phyloP scores from a whole-genome alignment of 2,797 vertebrate species.

The Valencia hispanica region DNA sequence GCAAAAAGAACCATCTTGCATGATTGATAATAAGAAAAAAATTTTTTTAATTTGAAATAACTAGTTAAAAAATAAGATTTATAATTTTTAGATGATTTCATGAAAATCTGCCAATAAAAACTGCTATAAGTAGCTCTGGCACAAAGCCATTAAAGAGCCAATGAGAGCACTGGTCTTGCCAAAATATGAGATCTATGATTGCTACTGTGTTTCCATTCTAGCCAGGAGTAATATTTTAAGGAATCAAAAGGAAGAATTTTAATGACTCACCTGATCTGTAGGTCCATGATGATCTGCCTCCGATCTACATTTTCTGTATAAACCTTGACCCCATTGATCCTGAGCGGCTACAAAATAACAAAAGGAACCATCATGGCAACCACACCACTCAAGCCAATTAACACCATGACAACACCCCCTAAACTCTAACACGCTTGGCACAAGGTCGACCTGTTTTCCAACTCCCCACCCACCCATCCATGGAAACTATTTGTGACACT shows the following conservation, averaged over 20 bases:
- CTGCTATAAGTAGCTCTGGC: too few species aligned
- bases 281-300: slow-evolving; percentile 97
- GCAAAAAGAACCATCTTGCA: background rate
- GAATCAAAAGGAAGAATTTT: background rate
- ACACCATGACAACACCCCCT: slow-evolving; percentile 36
- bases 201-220: background rate
- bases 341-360: slow-evolving; percentile 85
- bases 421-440: slow-evolving; percentile 23
- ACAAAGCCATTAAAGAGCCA: background rate
- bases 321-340: slow-evolving; percentile 97
- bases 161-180: background rate
- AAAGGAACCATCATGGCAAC: slow-evolving; percentile 41
- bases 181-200: too few species aligned
- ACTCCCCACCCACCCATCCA: slow-evolving; percentile 17
- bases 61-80: background rate
- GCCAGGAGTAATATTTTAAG: background rate
- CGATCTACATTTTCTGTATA: slow-evolving; percentile 98
- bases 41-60: background rate
- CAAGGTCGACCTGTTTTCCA: slow-evolving; percentile 49
- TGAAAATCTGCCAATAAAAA: too few species aligned
- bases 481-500: slow-evolving; percentile 75
- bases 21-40: background rate
- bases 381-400: slow-evolving; percentile 26
- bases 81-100: background rate
- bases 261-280: slow-evolving; percentile 93